Evolutionary conservation across 2,888 invertebrate genomes (phyloP).

Genomic region (Drosophila flavopinicola): DNA sequence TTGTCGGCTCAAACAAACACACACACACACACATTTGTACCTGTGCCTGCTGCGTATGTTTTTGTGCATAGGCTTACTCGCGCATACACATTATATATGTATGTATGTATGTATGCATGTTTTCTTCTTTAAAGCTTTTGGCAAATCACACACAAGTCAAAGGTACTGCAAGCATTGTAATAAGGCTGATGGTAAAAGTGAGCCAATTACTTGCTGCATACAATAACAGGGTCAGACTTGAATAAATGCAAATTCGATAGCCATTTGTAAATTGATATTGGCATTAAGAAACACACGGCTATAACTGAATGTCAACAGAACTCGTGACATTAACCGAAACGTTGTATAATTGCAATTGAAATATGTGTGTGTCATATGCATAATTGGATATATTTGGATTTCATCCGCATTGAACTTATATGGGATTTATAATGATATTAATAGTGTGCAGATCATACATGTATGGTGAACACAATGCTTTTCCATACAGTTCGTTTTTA

Average conservation of each 20-base stretch:
- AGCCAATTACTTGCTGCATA: constrained; percentile 7
- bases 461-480: no score
- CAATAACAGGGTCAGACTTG: neutral
- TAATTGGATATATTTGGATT: no score
- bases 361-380: neutral
- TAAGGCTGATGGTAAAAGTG: constrained; percentile 42
- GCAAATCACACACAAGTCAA: constrained; percentile 74
- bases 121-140: constrained; percentile 36
- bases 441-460: no score
- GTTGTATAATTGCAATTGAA: neutral
- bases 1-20: constrained; percentile 55
- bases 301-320: constrained; percentile 14
- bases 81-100: neutral
- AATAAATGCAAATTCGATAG: constrained; percentile 63
- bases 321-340: constrained; percentile 1
- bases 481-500: no score
- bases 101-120: constrained; percentile 3
- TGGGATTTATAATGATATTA: no score
- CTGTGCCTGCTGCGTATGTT: neutral
- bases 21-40: constrained; percentile 13
- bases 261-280: constrained; percentile 66
- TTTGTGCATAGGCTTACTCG: constrained; percentile 3
- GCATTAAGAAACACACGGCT: constrained; percentile 28
- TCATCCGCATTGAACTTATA: no score
- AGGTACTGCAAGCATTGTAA: constrained; percentile 52